Evolutionary conservation across 2,797 vertebrate genomes (phyloP), one percentile per base, ranked within the genome.

Genomic region (Argyrosomus regius): DNA sequence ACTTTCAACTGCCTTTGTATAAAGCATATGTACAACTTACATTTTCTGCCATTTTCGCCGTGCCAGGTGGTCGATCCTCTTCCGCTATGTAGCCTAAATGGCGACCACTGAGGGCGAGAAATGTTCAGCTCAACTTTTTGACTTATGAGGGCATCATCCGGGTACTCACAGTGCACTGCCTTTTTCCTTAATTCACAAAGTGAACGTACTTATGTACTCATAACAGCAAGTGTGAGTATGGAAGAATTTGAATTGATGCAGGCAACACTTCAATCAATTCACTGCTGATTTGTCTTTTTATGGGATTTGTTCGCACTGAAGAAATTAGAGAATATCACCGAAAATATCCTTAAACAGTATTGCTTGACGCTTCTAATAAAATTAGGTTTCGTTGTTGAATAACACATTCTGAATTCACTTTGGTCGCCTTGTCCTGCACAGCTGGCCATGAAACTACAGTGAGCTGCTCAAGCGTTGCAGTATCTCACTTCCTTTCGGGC

Each of bases 401-500:
- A 45, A 18, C 41, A 20, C 24, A 11, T 62, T 48, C 16, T 54
- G 26, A 50, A 56, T 72, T 61, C 17, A 13, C 35, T 52, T 74
- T 28, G 43, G 45, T 50, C 1, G 14, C n/a, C 8, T 61, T 5
- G 0, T 58, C 31, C 57, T 20, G 0, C 5, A 48, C 73, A 86
- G 31, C 72, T 68, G 67, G 63, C 52, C 24, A 14, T 11, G 13
- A 58, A 76, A 57, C 61, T 53, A 20, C 64, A 41, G 54, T 24
- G 22, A 64, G 57, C 66, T 58, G 48, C 59, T 61, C 0, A 43
- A 86, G 72, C 75, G 62, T 70, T 17, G 60, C 72, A 31, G 9
- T 14, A 24, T 83, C 62, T 71, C 69, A 61, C 70, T 64, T 43
- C 71, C 64, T 41, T 39, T 73, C 67, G 70, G 62, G 3, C 69